Evolutionary conservation across 1,140 invertebrate species (phyloP).

Genomic region (Hirudo medicinalis): DNA sequence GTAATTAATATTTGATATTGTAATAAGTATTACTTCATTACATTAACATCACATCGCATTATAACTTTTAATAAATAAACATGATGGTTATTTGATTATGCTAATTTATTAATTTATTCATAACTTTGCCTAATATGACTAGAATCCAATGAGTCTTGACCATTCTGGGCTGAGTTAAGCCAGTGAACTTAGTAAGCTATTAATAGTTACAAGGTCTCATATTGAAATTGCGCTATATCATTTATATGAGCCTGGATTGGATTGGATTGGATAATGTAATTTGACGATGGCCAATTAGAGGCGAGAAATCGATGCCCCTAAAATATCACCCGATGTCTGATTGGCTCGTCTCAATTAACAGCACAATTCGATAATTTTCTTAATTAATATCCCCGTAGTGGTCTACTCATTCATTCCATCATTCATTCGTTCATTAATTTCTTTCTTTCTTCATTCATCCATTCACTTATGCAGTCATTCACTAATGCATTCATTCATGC

Average conservation of each 20-base stretch:
- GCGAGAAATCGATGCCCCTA: not conserved
- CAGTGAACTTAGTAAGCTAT: no score
- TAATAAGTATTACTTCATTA: no score
- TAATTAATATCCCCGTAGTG: not conserved
- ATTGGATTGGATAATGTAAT: not conserved
- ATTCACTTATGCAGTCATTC: not conserved
- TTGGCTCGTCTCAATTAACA: not conserved
- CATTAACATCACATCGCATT: no score
- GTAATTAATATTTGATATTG: no score
- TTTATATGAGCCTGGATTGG: conserved; percentile 67
- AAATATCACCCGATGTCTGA: not conserved
- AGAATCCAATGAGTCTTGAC: no score
- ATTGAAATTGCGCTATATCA: conserved; percentile 57
- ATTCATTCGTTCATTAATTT: not conserved
- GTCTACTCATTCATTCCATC: not conserved
- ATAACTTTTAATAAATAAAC: no score
- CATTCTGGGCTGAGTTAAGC: no score
- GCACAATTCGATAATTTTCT: not conserved
- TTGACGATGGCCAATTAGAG: not conserved
- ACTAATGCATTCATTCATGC: not conserved
- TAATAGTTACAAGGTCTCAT: no score
- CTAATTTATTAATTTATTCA: no score
- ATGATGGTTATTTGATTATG: no score
- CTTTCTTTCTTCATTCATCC: not conserved
- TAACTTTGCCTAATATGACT: no score